A percentile compares a stretch with the other conserved stretches of the same genome.
phyloP scores from a whole-genome alignment of 2,797 vertebrate species.

The Rhinatrema bivittatum region DNA sequence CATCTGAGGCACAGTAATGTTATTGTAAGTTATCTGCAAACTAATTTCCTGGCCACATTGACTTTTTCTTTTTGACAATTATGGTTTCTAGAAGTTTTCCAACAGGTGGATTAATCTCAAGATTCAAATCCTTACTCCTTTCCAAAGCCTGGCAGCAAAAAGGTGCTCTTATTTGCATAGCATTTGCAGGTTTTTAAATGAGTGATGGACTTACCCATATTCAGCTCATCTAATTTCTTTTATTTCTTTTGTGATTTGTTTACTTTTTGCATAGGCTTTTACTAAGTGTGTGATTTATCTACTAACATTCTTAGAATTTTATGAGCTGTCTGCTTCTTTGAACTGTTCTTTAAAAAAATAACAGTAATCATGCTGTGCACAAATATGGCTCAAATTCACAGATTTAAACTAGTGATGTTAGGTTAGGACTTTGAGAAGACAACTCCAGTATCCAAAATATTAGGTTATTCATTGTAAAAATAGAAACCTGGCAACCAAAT shows the following conservation, averaged over 20 bases:
- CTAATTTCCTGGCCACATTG: constrained; percentile 37
- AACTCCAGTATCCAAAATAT: no score
- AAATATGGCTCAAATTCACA: no score
- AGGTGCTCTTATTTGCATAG: constrained; percentile 69
- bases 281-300: constrained; percentile 29
- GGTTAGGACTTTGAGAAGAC: no score
- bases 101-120: constrained; percentile 72
- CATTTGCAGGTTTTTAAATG: constrained; percentile 30
- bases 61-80: constrained; percentile 65
- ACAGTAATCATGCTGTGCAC: no score
- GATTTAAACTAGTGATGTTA: no score
- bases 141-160: constrained; percentile 70
- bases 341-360: neutral
- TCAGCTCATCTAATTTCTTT: constrained; percentile 6
- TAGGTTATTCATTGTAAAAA: no score
- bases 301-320: constrained; percentile 31
- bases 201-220: constrained; percentile 28
- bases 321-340: constrained; percentile 9
- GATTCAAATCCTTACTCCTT: constrained; percentile 75
- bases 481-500: no score
- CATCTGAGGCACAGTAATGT: no score
- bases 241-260: no score
- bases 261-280: constrained; percentile 22
- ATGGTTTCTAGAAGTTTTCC: constrained; percentile 75
- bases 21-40: no score